phyloP scores from a whole-genome alignment of 2,888 invertebrate genomes.

The Epistrophella euchroma region DNA sequence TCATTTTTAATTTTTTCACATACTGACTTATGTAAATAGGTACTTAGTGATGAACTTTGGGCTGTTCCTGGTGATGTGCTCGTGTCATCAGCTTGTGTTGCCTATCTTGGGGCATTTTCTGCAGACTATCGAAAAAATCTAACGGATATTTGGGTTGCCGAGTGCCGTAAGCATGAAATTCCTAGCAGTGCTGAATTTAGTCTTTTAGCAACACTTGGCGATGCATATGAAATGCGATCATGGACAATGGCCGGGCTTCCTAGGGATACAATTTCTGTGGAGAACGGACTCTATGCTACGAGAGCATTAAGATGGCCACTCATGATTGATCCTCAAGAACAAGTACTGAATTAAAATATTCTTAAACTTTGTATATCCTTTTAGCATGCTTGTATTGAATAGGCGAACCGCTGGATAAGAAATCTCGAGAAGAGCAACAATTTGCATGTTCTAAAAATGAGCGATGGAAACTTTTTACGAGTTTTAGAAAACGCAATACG shows the following conservation, averaged over 20 bases:
- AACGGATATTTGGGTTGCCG: conserved; percentile 87
- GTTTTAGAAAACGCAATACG: conserved; percentile 91
- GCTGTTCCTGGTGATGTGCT: conserved; percentile 94
- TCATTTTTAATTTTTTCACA: not conserved
- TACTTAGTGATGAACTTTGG: conserved; percentile 87
- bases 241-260: conserved; percentile 97
- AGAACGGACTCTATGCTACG: conserved; percentile 96
- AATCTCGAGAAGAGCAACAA: conserved; percentile 92
- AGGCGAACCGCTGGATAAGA: conserved; percentile 96
- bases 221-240: conserved; percentile 93
- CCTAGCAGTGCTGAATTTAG: conserved; percentile 89
- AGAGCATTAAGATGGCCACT: conserved; percentile 93
- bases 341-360: conserved; percentile 84
- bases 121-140: conserved; percentile 88
- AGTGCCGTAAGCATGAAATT: conserved; percentile 88
- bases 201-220: conserved; percentile 89
- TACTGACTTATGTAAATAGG: conserved; percentile 81
- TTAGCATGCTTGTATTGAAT: not conserved
- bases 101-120: conserved; percentile 96
- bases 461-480: conserved; percentile 90
- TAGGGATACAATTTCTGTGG: conserved; percentile 93
- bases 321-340: conserved; percentile 98
- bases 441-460: conserved; percentile 91
- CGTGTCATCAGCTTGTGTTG: conserved; percentile 93
- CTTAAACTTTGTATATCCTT: too few species aligned